These are phyloP conservation scores for Cathartes aura DNA, from an alignment of 2,113 vertebrate genomes.

Conservation along the genomic window DNA sequence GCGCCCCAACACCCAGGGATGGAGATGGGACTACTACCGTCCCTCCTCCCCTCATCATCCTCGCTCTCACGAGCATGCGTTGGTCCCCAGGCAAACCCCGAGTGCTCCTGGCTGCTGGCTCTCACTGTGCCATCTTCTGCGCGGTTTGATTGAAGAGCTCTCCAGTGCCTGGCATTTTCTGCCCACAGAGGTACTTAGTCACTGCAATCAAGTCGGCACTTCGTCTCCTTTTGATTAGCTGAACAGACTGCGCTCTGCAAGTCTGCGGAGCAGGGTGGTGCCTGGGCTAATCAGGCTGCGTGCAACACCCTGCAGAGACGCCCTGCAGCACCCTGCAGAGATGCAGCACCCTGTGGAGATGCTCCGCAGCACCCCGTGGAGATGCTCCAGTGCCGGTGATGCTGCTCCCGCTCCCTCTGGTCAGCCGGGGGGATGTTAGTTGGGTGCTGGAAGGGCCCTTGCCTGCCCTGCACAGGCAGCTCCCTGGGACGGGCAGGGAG, in stretches of 20 bases:
- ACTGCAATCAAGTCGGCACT: constrained; percentile 25
- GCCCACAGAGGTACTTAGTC: background rate
- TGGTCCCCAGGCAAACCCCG: background rate
- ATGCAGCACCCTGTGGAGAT: background rate
- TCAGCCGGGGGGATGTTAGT: accelerated
- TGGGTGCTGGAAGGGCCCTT: background rate
- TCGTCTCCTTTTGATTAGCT: constrained; percentile 9
- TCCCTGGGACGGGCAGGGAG: background rate
- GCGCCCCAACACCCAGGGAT: accelerated
- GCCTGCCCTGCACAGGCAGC: background rate
- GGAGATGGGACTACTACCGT: accelerated
- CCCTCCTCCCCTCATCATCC: background rate
- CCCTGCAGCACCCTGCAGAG: accelerated
- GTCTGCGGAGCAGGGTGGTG: background rate
- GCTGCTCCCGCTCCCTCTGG: background rate
- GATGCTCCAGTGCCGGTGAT: accelerated
- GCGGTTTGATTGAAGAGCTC: constrained; percentile 53
- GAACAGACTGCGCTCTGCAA: background rate
- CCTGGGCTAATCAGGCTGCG: background rate
- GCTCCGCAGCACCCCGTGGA: background rate
- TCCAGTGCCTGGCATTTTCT: background rate
- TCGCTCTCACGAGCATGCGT: accelerated
- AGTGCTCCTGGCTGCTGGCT: background rate
- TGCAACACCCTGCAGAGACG: background rate
- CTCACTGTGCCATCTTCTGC: background rate